Evolutionary conservation across 2,888 invertebrate species (phyloP).

Genomic region (Polylopha cassiicola): DNA sequence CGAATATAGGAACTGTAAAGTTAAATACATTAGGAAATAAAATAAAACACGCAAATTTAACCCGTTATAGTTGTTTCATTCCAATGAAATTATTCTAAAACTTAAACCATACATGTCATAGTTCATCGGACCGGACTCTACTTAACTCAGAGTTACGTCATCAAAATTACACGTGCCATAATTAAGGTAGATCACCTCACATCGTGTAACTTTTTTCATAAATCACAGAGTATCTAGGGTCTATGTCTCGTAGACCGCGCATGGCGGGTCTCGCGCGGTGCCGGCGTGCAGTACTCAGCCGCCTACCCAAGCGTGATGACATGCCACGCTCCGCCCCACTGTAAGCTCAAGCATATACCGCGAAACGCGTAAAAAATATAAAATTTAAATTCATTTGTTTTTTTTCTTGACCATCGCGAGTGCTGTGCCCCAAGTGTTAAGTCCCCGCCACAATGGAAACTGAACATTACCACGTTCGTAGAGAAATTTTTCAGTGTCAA

Average conservation of each 20-base stretch:
- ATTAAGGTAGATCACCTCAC: no score
- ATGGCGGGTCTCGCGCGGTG: slow-evolving; percentile 40
- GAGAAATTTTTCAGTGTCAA: slow-evolving; percentile 53
- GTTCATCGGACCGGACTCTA: no score
- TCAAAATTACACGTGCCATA: no score
- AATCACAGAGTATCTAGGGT: background rate
- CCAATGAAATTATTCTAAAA: no score
- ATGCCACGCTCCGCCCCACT: slow-evolving; percentile 45
- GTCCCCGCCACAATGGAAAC: slow-evolving; percentile 36
- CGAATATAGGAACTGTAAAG: no score
- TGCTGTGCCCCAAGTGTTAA: slow-evolving; percentile 12
- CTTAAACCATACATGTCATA: no score
- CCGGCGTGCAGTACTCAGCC: slow-evolving; percentile 53
- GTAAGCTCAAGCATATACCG: slow-evolving; percentile 12
- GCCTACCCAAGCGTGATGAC: slow-evolving; percentile 57
- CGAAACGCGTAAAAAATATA: slow-evolving; percentile 4
- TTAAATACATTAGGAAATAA: no score
- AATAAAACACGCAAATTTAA: no score
- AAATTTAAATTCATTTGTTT: no score
- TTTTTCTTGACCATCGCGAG: slow-evolving; percentile 1
- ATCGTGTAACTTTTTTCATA: no score
- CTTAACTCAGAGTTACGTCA: no score
- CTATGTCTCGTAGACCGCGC: slow-evolving; percentile 31
- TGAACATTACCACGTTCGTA: slow-evolving; percentile 66
- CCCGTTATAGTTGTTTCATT: no score